These are phyloP conservation scores for Fabriciana adippe DNA, from an alignment of 2,888 invertebrate species.

Conservation along the genomic window DNA sequence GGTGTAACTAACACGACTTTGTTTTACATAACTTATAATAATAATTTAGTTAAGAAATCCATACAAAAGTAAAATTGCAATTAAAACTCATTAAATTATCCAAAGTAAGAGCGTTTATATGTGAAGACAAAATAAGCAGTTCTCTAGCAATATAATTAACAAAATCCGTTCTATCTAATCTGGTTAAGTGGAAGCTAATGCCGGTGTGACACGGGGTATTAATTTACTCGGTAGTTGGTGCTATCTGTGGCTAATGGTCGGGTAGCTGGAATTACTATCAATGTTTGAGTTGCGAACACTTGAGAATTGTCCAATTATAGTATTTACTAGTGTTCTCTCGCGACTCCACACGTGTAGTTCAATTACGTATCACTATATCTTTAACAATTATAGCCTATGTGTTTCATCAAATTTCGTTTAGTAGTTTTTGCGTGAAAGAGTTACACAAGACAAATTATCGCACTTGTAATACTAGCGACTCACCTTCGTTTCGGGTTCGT, in stretches of 20 bases:
- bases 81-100: constrained; percentile 2
- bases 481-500: no score
- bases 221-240: constrained; percentile 54
- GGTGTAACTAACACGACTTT: no score
- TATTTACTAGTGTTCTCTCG: background rate
- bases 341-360: no score
- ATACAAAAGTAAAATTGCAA: background rate
- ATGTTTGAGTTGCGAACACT: constrained; percentile 42
- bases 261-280: constrained; percentile 61
- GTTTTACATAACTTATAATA: no score
- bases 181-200: constrained; percentile 71
- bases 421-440: no score
- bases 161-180: constrained; percentile 61
- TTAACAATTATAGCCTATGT: no score
- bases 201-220: constrained; percentile 64
- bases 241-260: constrained; percentile 68
- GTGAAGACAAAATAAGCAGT: constrained; percentile 28
- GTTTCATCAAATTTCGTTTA: no score
- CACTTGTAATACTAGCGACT: no score
- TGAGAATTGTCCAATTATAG: background rate
- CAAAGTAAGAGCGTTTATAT: constrained; percentile 1
- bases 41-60: no score
- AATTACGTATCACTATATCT: no score
- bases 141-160: constrained; percentile 46
- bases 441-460: no score